phyloP scores from a whole-genome alignment of 2,797 vertebrate species.

The Scomberomorus guttatus region DNA sequence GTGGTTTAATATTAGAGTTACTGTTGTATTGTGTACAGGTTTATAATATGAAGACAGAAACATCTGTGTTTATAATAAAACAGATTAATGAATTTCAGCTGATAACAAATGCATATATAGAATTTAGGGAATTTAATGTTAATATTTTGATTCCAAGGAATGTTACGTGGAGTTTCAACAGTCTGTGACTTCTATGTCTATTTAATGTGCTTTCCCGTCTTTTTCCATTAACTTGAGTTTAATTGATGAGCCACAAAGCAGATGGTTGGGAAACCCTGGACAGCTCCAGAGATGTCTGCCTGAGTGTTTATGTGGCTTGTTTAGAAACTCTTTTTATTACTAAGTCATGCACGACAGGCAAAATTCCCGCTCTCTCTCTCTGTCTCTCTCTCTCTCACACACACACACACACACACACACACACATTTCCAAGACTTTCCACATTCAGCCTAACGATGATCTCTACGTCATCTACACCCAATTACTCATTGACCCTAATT shows the following conservation, averaged over 20 bases:
- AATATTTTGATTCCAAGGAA: conserved; percentile 6
- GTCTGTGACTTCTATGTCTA: background rate
- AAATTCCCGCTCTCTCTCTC: conserved; percentile 16
- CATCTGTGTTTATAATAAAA: background rate
- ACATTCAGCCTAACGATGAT: conserved; percentile 61
- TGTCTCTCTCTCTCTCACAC: conserved; percentile 15
- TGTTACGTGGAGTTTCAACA: conserved; percentile 6
- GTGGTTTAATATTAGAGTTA: background rate
- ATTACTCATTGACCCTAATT: conserved; percentile 82
- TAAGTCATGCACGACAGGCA: conserved; percentile 43
- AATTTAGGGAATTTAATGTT: background rate
- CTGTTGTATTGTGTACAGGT: background rate
- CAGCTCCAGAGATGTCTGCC: conserved; percentile 41
- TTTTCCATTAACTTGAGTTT: conserved; percentile 19
- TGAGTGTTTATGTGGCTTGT: conserved; percentile 71
- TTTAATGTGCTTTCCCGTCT: conserved; percentile 20
- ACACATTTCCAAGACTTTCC: conserved; percentile 73
- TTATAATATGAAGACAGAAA: background rate
- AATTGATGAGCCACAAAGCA: conserved; percentile 48
- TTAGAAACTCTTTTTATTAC: conserved; percentile 66
- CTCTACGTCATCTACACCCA: conserved; percentile 78
- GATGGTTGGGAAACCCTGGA: conserved; percentile 29
- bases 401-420: conserved; percentile 16
- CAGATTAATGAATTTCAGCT: background rate
- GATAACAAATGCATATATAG: background rate